phyloP scores from a whole-genome alignment of 92 coral and sea anemone genomes.

The Epizoanthus scotinus region DNA sequence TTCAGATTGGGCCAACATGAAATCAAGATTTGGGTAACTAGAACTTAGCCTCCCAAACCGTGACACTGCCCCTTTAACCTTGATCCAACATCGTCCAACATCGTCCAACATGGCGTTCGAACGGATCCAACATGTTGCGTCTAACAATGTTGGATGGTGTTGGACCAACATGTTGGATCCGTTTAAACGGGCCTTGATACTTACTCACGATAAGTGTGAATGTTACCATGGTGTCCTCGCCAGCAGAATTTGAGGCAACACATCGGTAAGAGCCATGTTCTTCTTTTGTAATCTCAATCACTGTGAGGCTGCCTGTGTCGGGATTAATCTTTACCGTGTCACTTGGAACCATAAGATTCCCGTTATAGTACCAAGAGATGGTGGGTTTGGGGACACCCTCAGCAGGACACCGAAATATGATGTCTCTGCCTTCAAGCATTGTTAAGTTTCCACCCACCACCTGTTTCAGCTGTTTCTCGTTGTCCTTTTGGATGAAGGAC shows the following conservation, averaged over 20 bases:
- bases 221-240: conserved; percentile 74
- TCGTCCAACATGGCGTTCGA: too few relatives aligned
- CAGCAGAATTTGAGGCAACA: conserved; percentile 75
- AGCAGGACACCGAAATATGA: conserved; percentile 72
- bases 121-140: too few relatives aligned
- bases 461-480: conserved; percentile 42
- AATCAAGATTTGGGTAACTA: too few relatives aligned
- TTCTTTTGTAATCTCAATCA: conserved; percentile 73
- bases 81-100: too few relatives aligned
- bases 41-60: too few relatives aligned
- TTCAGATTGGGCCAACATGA: too few relatives aligned
- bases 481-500: conserved; percentile 17
- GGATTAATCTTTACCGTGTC: conserved; percentile 67
- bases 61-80: too few relatives aligned
- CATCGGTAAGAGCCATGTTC: conserved; percentile 78
- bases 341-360: conserved; percentile 50
- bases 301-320: conserved; percentile 51
- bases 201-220: conserved; percentile 78
- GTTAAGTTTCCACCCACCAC: conserved; percentile 66
- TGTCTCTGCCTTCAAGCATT: conserved; percentile 74
- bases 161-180: too few relatives aligned
- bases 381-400: conserved; percentile 70
- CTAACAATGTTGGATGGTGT: too few relatives aligned
- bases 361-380: conserved; percentile 74
- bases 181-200: too few relatives aligned